Percentiles rank a stretch among this genome's conserved stretches.
Conservation (phyloP, 2,797 vertebrate genomes). For the Balearica regulorum region DNA sequence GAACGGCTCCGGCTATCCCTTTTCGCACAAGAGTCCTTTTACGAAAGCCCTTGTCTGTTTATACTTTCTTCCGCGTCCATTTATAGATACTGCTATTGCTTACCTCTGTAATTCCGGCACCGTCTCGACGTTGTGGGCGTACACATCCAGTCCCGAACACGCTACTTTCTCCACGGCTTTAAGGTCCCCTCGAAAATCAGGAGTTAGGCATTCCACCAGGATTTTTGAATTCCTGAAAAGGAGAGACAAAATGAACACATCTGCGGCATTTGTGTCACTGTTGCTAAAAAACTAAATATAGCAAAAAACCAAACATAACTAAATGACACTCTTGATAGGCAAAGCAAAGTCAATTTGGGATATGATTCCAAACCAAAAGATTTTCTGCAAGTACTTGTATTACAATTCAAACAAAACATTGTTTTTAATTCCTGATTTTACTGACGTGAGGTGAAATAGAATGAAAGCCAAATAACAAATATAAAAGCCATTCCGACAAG, state of each 20-base stretch:
- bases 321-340: neutral
- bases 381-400: neutral
- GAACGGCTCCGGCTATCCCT: no score
- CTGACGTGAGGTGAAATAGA: neutral
- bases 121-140: constrained; percentile 95
- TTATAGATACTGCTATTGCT: rapidly evolving
- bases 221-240: constrained; percentile 82
- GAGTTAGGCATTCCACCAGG: constrained; percentile 93
- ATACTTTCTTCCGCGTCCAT: rapidly evolving
- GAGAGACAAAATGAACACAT: neutral
- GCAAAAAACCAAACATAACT: neutral
- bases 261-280: neutral
- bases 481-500: neutral
- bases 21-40: rapidly evolving
- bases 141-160: constrained; percentile 91
- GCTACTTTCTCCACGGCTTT: constrained; percentile 86
- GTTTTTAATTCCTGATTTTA: neutral
- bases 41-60: rapidly evolving
- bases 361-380: neutral
- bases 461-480: neutral
- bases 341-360: neutral
- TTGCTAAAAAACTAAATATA: neutral
- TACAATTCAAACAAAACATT: neutral
- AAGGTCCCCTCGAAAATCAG: constrained; percentile 93
- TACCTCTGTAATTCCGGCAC: constrained; percentile 94